phyloP scores from a whole-genome alignment of 2,113 vertebrate genomes.

The Rissa tridactyla region DNA sequence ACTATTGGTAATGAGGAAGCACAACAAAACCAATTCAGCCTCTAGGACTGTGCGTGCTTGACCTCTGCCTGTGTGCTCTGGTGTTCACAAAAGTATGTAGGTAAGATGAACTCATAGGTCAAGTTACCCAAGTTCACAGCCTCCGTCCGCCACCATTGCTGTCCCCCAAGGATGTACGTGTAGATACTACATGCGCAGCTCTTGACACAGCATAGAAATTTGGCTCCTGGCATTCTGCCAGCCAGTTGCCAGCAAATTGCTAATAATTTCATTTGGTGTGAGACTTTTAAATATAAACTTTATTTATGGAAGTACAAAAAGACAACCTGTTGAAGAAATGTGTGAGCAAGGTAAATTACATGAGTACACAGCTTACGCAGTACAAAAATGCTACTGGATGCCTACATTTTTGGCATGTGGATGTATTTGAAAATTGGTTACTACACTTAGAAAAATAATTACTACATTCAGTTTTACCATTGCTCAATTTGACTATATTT shows the following conservation, averaged over 20 bases:
- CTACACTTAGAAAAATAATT: not conserved
- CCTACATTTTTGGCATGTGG: not conserved
- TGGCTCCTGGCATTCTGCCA: not conserved
- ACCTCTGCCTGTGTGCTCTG: not conserved
- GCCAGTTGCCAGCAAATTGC: not conserved
- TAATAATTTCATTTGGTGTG: not conserved
- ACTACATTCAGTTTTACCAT: not conserved
- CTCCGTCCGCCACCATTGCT: rapidly evolving
- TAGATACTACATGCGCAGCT: not conserved
- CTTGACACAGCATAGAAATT: not conserved
- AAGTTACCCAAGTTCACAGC: not conserved
- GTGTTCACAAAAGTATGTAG: not conserved
- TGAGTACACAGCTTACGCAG: not conserved
- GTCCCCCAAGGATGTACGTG: not conserved
- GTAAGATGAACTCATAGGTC: not conserved
- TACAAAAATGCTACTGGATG: not conserved
- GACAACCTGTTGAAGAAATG: not conserved
- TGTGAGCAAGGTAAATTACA: not conserved
- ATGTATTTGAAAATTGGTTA: not conserved
- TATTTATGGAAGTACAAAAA: not conserved
- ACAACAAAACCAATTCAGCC: not conserved
- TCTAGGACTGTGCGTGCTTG: not conserved
- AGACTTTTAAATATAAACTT: not conserved
- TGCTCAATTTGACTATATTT: not conserved
- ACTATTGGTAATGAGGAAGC: not conserved